phyloP scores from a whole-genome alignment of 1,140 invertebrate species.

The Wiebesia pumilae region DNA sequence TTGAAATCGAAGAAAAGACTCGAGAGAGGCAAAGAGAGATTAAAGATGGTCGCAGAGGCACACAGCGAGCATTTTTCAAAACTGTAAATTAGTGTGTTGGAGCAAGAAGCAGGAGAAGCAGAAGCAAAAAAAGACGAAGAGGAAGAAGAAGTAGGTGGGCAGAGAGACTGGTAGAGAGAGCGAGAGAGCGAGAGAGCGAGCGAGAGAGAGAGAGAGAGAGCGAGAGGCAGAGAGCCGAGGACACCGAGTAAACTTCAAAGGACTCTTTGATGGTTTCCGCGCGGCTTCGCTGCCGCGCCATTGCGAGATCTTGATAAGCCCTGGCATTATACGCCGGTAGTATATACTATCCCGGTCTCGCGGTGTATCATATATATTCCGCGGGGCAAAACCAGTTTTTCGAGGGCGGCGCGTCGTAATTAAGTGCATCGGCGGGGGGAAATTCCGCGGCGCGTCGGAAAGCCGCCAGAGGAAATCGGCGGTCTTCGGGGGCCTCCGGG shows the following conservation, averaged over 20 bases:
- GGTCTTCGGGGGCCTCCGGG: too few species aligned
- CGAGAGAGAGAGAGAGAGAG: conserved; percentile 37
- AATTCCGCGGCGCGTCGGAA: conserved; percentile 4
- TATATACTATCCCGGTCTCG: conserved; percentile 62
- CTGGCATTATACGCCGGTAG: conserved; percentile 68
- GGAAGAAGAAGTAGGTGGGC: conserved; percentile 39
- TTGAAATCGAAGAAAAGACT: conserved; percentile 40
- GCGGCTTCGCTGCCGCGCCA: conserved; percentile 55
- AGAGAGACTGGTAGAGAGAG: conserved; percentile 11
- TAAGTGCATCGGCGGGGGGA: conserved; percentile 63
- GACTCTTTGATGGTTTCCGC: conserved; percentile 72
- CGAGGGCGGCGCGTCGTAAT: conserved; percentile 59
- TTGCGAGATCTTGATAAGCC: conserved; percentile 71
- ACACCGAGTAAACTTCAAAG: conserved; percentile 71
- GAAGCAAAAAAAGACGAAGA: conserved; percentile 18
- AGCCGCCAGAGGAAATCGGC: background rate
- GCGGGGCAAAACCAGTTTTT: conserved; percentile 63
- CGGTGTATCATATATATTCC: conserved; percentile 58
- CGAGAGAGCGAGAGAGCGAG: conserved; percentile 26
- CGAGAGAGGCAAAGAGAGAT: conserved; percentile 30
- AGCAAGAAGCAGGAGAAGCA: conserved; percentile 19
- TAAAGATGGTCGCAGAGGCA: conserved; percentile 22
- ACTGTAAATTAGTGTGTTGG: conserved; percentile 29
- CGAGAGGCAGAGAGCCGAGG: conserved; percentile 60
- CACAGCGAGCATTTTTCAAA: background rate